phyloP scores from a whole-genome alignment of 2,113 vertebrate genomes.

The Brachypteracias leptosomus region DNA sequence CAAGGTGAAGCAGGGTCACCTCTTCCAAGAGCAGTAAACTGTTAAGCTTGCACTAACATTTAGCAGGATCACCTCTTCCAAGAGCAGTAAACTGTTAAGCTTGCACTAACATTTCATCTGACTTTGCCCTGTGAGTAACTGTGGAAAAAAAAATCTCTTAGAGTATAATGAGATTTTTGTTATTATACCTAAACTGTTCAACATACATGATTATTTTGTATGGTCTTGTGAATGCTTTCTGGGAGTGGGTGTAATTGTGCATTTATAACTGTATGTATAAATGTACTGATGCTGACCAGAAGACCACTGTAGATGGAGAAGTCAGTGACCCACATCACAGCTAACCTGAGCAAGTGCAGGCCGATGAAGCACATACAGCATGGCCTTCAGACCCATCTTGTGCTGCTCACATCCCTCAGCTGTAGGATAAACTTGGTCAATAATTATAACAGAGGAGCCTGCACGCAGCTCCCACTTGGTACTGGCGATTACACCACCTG shows the following conservation, averaged over 20 bases:
- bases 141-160: background rate
- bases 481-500: rapidly evolving
- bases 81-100: background rate
- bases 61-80: too few relatives aligned
- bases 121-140: background rate
- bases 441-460: background rate
- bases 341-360: background rate
- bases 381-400: background rate
- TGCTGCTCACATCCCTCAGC: background rate
- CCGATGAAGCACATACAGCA: rapidly evolving
- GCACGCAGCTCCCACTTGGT: background rate
- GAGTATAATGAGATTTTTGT: background rate
- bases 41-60: background rate
- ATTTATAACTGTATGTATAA: background rate
- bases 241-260: background rate
- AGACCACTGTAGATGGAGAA: too few relatives aligned
- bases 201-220: background rate
- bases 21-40: background rate
- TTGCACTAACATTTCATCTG: background rate
- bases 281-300: background rate
- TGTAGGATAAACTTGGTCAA: rapidly evolving
- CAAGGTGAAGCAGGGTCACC: background rate
- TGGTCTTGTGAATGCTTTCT: background rate
- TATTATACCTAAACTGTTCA: background rate
- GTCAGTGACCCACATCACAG: background rate